Conservation (phyloP, 2,888 invertebrate genomes). For the Cyclophora punctaria region DNA sequence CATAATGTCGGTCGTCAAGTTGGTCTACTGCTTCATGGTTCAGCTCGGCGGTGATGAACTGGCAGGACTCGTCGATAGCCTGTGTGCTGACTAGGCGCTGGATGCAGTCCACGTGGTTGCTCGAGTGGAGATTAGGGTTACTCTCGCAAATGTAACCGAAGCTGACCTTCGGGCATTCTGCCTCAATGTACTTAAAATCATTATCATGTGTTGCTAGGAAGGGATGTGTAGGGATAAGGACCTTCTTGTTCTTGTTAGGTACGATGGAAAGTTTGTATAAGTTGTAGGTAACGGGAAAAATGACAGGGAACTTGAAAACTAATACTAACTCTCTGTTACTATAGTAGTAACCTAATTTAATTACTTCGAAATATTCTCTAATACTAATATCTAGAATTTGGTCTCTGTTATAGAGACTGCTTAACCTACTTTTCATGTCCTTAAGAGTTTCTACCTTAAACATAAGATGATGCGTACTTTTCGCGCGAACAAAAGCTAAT, state of each 20-base stretch:
- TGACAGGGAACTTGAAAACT: constrained; percentile 7
- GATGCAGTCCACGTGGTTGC: constrained; percentile 3
- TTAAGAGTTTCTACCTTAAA: not conserved
- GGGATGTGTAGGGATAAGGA: constrained; percentile 9
- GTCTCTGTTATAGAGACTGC: constrained; percentile 11
- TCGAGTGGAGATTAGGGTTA: constrained; percentile 3
- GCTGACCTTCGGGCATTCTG: constrained; percentile 2
- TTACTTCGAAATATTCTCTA: constrained; percentile 15
- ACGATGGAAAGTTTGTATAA: constrained; percentile 7
- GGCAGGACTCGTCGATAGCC: constrained; percentile 1
- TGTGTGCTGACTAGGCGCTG: constrained; percentile 4
- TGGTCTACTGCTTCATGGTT: constrained; percentile 7
- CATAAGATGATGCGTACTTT: not conserved
- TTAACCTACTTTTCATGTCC: constrained; percentile 11
- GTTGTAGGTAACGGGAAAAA: not conserved
- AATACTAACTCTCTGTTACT: not conserved
- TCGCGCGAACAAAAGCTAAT: constrained; percentile 1
- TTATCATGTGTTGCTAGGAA: constrained; percentile 10
- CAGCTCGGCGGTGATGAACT: constrained; percentile 3
- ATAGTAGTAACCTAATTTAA: constrained; percentile 8
- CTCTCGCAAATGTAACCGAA: constrained; percentile 13
- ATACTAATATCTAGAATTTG: constrained; percentile 9
- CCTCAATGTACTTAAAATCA: constrained; percentile 7
- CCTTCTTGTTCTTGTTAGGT: constrained; percentile 9
- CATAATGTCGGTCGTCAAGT: constrained; percentile 15